phyloP scores from a whole-genome alignment of 2,797 vertebrate genomes.

The Allobates femoralis region DNA sequence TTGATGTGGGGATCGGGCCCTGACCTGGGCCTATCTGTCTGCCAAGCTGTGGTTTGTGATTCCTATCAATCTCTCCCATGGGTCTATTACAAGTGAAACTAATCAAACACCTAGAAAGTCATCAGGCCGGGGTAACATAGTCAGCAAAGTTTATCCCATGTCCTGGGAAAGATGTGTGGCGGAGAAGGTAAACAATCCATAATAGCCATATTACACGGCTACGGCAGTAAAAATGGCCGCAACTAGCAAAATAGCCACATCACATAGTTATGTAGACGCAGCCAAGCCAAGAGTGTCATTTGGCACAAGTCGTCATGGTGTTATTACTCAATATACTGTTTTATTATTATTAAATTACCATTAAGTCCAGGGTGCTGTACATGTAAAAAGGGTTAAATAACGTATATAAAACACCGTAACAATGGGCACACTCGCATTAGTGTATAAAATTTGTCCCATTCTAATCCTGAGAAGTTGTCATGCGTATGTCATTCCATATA shows the following conservation, averaged over 20 bases:
- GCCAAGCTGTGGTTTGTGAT: constrained; percentile 64
- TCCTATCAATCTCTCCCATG: constrained; percentile 67
- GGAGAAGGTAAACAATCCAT: constrained; percentile 1
- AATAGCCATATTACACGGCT: neutral
- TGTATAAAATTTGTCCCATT: too few species aligned
- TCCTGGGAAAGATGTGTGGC: neutral
- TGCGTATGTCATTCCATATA: too few species aligned
- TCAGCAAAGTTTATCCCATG: constrained; percentile 21
- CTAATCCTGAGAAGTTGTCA: too few species aligned
- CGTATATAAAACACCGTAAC: too few species aligned
- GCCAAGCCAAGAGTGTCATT: neutral
- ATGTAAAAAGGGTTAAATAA: too few species aligned
- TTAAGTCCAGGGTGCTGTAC: too few species aligned
- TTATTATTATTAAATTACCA: too few species aligned
- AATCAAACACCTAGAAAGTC: constrained; percentile 59
- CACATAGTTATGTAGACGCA: neutral
- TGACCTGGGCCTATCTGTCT: constrained; percentile 65
- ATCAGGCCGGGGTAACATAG: neutral
- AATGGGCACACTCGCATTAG: too few species aligned
- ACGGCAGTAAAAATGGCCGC: neutral
- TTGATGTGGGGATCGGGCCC: constrained; percentile 61
- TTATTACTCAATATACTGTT: neutral
- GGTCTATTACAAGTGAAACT: constrained; percentile 53
- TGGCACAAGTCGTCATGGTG: neutral
- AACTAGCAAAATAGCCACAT: neutral